Evolutionary conservation across 1,140 invertebrate genomes (phyloP), one percentile per base, ranked within the genome.

Genomic region (Aphelenchoides avenae): DNA sequence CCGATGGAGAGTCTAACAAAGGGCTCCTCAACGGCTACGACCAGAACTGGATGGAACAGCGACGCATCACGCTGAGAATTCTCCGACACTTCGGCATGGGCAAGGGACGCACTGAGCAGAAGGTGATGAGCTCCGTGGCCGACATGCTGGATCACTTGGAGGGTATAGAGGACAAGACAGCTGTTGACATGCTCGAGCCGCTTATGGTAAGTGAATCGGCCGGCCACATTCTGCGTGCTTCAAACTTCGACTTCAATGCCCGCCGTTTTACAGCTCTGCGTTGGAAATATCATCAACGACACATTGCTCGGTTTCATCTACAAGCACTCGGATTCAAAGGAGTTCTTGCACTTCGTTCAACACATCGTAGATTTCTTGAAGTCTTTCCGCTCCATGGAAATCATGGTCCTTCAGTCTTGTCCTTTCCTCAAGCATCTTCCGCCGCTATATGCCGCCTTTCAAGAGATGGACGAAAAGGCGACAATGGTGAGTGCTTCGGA

Each of bases 251-350:
- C n/a, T 13, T 13, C 18, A 36, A 13, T 13, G 11, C 9, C 9
- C 9, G 7, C 9, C 9, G 15, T 34, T 18, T n/a, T n/a, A n/a
- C n/a, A 48, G 26, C 26, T 48, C n/a, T 34, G 11, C 9, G 46
- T 48, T 7, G 46, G 46, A 6, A 48, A 48, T 36, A 39, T 48
- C 7, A 48, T 48, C 7, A 48, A 48, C 26, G 6, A 34, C 15
- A 48, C 26, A 39, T 48, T 48, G 46, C 46, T 48, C 18, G 46
- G 46, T 11, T 34, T 13, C 46, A 48, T 48, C 7, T 7, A 48
- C 26, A 27, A 7, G 7, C 46, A 48, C 26, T 15, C 30, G 15
- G 46, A 48, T 31, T 48, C 27, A 26, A 22, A 31, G 13, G 26
- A 48, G 6, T 48, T 48, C 46, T 40, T 48, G 7, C 27, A 34